Percentiles rank a stretch among this genome's conserved stretches.
These are phyloP conservation scores for Microcebus murinus DNA, from an alignment of 2,113 vertebrate species.

Conservation along the genomic window DNA sequence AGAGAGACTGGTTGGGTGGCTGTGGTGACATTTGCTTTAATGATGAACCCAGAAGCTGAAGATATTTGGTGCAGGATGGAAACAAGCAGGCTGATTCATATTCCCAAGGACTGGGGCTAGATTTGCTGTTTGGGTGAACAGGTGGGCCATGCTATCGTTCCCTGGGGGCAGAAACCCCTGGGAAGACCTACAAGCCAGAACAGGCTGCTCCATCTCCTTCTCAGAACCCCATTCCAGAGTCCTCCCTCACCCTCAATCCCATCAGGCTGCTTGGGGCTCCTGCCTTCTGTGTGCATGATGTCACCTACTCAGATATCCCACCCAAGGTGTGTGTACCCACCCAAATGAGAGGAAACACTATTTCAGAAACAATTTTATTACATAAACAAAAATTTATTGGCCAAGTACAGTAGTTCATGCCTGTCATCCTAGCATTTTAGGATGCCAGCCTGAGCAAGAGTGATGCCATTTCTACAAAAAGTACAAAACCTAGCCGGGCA, in stretches of 20 bases:
- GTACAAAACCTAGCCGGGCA: no score
- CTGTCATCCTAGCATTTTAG: not conserved
- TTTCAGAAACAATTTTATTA: not conserved
- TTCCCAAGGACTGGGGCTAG: not conserved
- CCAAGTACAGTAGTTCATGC: not conserved
- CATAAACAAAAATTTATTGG: not conserved
- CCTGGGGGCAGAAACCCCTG: not conserved
- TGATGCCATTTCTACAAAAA: no score
- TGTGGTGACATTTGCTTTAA: not conserved
- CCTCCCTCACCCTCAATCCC: not conserved
- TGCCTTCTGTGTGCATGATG: not conserved
- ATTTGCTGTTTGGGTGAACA: not conserved
- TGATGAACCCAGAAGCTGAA: not conserved
- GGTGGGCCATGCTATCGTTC: not conserved
- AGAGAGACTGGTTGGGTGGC: not conserved
- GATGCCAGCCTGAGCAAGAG: no score
- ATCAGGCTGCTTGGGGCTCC: not conserved
- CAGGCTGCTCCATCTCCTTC: not conserved
- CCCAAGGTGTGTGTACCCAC: not conserved
- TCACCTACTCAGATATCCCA: not conserved
- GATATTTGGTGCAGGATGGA: no score
- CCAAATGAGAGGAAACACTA: not conserved
- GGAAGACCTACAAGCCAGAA: no score
- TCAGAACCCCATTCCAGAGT: no score
- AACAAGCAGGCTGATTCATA: accelerated